Evolutionary conservation across 1,140 invertebrate species (phyloP).

Genomic region (Dinoponera quadriceps): DNA sequence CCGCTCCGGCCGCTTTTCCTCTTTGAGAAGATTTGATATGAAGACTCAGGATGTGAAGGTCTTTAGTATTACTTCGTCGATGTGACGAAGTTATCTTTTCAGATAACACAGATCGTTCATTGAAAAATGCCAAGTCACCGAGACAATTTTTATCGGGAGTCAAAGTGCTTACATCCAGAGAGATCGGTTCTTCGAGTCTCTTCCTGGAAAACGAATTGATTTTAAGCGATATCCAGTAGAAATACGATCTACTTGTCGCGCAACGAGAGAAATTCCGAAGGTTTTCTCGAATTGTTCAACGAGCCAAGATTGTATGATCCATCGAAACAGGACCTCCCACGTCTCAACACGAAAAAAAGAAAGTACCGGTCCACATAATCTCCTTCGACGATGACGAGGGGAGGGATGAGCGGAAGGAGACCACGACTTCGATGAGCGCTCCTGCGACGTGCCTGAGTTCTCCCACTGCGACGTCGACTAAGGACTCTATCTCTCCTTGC

Average conservation of each 20-base stretch:
- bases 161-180: too few relatives aligned
- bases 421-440: conserved; percentile 85
- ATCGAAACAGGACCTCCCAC: conserved; percentile 81
- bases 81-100: too few relatives aligned
- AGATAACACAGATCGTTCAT: too few relatives aligned
- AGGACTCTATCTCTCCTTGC: conserved; percentile 74
- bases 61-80: too few relatives aligned
- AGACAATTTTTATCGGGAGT: too few relatives aligned
- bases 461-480: conserved; percentile 82
- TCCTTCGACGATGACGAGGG: conserved; percentile 88
- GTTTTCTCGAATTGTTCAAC: not conserved
- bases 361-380: conserved; percentile 87
- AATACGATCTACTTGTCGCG: not conserved
- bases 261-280: not conserved
- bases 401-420: conserved; percentile 70
- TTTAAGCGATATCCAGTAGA: not conserved
- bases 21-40: too few relatives aligned
- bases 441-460: conserved; percentile 89
- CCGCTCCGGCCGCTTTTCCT: too few relatives aligned
- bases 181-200: too few relatives aligned
- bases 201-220: not conserved
- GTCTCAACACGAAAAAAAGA: conserved; percentile 86
- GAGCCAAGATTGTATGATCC: not conserved
- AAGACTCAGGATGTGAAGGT: too few relatives aligned
- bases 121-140: too few relatives aligned